Percentiles rank a stretch among this genome's conserved stretches.
Evolutionary conservation across 2,888 invertebrate species (phyloP).

Genomic region (Willowsia nigromaculata): DNA sequence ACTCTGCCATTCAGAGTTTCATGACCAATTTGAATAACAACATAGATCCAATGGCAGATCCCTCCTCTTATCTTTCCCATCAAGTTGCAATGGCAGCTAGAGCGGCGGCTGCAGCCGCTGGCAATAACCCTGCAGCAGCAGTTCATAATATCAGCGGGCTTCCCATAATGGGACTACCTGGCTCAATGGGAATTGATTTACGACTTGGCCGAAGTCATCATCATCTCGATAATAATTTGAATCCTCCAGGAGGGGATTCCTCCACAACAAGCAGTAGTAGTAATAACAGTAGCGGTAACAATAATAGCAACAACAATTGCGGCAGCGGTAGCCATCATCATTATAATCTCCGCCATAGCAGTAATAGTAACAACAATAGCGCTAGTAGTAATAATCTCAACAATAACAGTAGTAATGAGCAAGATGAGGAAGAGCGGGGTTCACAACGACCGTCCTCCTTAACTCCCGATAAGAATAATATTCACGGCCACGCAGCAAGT

Average conservation of each 20-base stretch:
- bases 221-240: conserved; percentile 55
- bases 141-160: conserved; percentile 61
- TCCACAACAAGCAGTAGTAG: conserved; percentile 27
- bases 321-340: conserved; percentile 58
- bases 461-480: conserved; percentile 27
- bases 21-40: conserved; percentile 73
- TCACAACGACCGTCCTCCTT: conserved; percentile 18
- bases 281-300: conserved; percentile 44
- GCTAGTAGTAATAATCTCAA: conserved; percentile 65
- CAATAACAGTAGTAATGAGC: conserved; percentile 54
- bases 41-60: conserved; percentile 67
- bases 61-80: conserved; percentile 65
- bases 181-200: conserved; percentile 75
- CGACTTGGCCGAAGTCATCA: conserved; percentile 58
- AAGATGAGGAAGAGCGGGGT: conserved; percentile 46
- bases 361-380: conserved; percentile 52
- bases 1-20: conserved; percentile 63
- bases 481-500: conserved; percentile 40
- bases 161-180: conserved; percentile 68
- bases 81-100: conserved; percentile 72
- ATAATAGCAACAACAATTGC: conserved; percentile 60
- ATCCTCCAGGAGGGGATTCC: conserved; percentile 59
- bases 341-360: conserved; percentile 65
- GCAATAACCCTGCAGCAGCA: conserved; percentile 35
- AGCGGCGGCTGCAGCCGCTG: conserved; percentile 59